These are phyloP conservation scores for Podarcis muralis DNA, from an alignment of 2,113 vertebrate species.

Conservation along the genomic window DNA sequence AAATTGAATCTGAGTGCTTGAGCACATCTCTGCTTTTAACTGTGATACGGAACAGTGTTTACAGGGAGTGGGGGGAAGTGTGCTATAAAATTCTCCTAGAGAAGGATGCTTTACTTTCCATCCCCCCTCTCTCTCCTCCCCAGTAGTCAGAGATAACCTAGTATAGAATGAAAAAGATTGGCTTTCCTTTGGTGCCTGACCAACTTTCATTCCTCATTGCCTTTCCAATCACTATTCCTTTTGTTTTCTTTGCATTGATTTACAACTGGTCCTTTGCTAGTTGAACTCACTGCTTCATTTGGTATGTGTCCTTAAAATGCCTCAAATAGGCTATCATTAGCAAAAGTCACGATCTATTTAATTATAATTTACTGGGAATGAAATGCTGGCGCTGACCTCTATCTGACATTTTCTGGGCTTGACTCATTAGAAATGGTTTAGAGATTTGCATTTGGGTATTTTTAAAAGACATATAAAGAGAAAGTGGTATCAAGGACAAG, in stretches of 20 bases:
- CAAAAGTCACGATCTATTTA: slow-evolving; percentile 24
- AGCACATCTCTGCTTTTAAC: slow-evolving; percentile 11
- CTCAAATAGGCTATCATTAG: background rate
- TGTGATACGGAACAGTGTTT: background rate
- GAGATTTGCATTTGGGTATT: background rate
- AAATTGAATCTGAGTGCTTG: slow-evolving; percentile 8
- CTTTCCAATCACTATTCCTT: background rate
- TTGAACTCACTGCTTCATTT: background rate
- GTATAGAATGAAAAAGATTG: background rate
- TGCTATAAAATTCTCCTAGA: background rate
- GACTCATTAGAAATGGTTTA: slow-evolving; percentile 5
- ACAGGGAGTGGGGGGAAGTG: background rate
- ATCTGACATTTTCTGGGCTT: slow-evolving; percentile 8
- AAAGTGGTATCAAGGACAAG: background rate
- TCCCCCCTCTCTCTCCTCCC: background rate
- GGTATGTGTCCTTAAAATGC: background rate
- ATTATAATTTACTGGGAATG: background rate
- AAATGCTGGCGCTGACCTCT: background rate
- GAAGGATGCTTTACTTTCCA: background rate
- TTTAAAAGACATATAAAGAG: background rate
- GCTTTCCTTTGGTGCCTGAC: background rate
- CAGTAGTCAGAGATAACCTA: background rate
- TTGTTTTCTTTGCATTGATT: background rate
- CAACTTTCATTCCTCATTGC: slow-evolving; percentile 5
- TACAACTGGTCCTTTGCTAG: background rate